phyloP scores from a whole-genome alignment of 2,888 invertebrate species.

The Dione vanillae region DNA sequence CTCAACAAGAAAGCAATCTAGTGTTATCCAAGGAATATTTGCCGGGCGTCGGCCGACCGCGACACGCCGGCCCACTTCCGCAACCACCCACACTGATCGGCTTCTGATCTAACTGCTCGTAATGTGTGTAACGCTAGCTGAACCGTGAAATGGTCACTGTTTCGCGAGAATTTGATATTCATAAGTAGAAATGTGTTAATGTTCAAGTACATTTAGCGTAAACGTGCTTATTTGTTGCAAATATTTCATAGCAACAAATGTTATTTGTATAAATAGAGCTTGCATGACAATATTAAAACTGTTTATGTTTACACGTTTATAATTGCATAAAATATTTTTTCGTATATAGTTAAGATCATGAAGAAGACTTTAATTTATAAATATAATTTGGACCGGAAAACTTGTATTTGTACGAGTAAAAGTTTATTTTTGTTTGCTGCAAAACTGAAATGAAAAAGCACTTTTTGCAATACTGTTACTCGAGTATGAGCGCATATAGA shows the following conservation, averaged over 20 bases:
- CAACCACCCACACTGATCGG: slow-evolving; percentile 54
- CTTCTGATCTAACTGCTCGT: slow-evolving; percentile 66
- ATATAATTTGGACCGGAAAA: too few relatives aligned
- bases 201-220: slow-evolving; percentile 7
- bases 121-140: slow-evolving; percentile 66
- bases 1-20: slow-evolving; percentile 25
- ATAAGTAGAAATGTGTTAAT: slow-evolving; percentile 20
- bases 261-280: neutral
- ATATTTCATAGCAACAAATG: neutral
- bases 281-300: neutral
- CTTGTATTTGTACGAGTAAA: too few relatives aligned
- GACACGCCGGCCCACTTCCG: slow-evolving; percentile 36
- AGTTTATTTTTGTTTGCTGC: neutral
- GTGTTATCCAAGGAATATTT: slow-evolving; percentile 25
- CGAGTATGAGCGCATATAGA: neutral
- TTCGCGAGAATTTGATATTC: slow-evolving; percentile 49
- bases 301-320: neutral
- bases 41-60: slow-evolving; percentile 31
- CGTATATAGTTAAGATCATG: neutral
- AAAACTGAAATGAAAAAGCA: neutral
- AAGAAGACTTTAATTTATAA: neutral
- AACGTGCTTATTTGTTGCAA: neutral
- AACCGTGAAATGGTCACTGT: slow-evolving; percentile 42
- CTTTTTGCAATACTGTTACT: neutral
- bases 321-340: neutral